These are phyloP conservation scores for Plagodis dolabraria DNA, from an alignment of 2,888 invertebrate species.

Conservation along the genomic window DNA sequence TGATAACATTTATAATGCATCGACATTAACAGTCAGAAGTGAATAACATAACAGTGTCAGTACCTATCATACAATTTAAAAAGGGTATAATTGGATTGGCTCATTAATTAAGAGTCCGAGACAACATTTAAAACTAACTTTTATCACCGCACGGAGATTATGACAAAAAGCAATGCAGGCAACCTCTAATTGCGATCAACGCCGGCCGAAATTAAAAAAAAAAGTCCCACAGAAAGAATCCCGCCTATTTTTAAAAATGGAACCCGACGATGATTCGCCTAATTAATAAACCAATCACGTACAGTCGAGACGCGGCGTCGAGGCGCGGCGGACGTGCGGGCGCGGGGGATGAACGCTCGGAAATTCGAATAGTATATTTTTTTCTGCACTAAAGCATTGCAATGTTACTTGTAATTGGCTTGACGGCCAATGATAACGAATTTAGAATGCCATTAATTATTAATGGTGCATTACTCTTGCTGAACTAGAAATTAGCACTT, in stretches of 20 bases:
- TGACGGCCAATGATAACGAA: conserved; percentile 72
- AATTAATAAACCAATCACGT: conserved; percentile 86
- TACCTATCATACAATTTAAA: conserved; percentile 39
- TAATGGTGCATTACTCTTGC: conserved; percentile 51
- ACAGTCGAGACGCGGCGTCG: conserved; percentile 83
- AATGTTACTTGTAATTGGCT: conserved; percentile 81
- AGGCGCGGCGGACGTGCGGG: conserved; percentile 83
- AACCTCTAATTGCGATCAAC: conserved; percentile 81
- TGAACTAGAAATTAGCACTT: conserved; percentile 52
- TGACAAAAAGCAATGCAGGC: conserved; percentile 73
- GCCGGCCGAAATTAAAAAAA: conserved; percentile 81
- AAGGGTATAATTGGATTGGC: conserved; percentile 47
- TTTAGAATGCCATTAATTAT: conserved; percentile 70
- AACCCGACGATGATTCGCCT: conserved; percentile 81
- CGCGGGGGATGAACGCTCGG: conserved; percentile 81
- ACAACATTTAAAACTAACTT: conserved; percentile 61
- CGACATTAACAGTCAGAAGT: not conserved
- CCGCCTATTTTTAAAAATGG: conserved; percentile 85
- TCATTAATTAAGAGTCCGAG: conserved; percentile 62
- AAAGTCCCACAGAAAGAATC: conserved; percentile 81
- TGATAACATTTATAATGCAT: conserved; percentile 11
- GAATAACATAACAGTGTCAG: too few species aligned
- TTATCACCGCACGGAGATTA: conserved; percentile 66
- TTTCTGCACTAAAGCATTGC: conserved; percentile 78
- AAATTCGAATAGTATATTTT: conserved; percentile 82